Evolutionary conservation across 1,140 invertebrate genomes (phyloP), one percentile per base, ranked within the genome.

Genomic region (Achatina immaculata): DNA sequence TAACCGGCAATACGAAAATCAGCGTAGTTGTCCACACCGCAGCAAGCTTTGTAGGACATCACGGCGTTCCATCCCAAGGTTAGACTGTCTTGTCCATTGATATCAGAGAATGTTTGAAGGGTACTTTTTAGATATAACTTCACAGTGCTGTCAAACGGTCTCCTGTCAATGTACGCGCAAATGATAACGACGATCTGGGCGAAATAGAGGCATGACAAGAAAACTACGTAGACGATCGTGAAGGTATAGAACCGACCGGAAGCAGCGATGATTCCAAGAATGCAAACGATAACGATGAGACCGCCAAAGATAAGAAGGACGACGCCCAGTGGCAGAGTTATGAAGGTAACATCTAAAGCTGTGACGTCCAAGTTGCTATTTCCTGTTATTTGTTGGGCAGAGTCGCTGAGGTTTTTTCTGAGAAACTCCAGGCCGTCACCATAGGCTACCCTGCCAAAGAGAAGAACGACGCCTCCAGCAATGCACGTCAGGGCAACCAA

Each of bases 31-130:
- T 73, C 71, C 0, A 73, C 71, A 1, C 71, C 71, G 24, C 71
- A 73, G 28, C 71, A 73, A 31, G 48, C 48, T 21, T 73, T 73
- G 43, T 73, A 73, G 16, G 71, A 45, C 71, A 73, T 73, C n/a
- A 73, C 28, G 11, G 71, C 71, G 28, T 73, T 73, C 71, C 71
- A 73, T 4, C 71, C 71, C 2, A 73, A 11, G 6, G 71, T 73
- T 1, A 73, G 21, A 28, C 71, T 73, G 34, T 73, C 71, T 11
- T 43, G 28, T 3, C 71, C 71, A 45, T 43, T 48, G 43, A 43
- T 45, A 7, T 45, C 43, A 34, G 43, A 48, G 71, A n/a, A 73
- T 0, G 38, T 3, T 0, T 2, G 7, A 1, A 73, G 28, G 1
- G 71, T n/a, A 7, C 2, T 43, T 43, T 73, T 73, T 1, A 73